phyloP scores from a whole-genome alignment of 2,797 vertebrate species.

The Pagetopsis macropterus region DNA sequence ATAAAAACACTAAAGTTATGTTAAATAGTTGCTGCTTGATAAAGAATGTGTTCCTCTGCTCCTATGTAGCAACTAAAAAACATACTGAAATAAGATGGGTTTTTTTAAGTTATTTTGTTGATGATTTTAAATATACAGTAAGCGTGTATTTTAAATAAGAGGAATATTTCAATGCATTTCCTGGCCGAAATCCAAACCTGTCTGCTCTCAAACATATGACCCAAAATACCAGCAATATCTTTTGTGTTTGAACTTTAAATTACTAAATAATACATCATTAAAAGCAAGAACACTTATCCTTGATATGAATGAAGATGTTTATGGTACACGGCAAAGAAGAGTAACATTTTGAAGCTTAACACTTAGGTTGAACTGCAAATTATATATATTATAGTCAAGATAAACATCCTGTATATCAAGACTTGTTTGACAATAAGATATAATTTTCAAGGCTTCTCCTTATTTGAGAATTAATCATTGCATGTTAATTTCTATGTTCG shows the following conservation, averaged over 20 bases:
- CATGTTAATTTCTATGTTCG: slow-evolving; percentile 33
- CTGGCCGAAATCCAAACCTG: not conserved
- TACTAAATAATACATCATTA: slow-evolving; percentile 14
- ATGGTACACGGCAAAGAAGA: not conserved
- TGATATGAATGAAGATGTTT: slow-evolving; percentile 1
- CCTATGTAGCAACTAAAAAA: not conserved
- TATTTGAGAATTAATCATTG: slow-evolving; percentile 25
- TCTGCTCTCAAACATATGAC: no score
- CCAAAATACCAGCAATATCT: not conserved
- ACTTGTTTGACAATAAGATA: slow-evolving; percentile 19
- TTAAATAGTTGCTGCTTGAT: not conserved
- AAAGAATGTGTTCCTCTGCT: not conserved
- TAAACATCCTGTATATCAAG: slow-evolving; percentile 16
- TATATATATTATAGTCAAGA: slow-evolving; percentile 3
- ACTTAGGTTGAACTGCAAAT: not conserved
- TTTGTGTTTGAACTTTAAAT: slow-evolving; percentile 12
- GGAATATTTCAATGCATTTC: slow-evolving; percentile 4
- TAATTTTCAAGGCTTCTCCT: not conserved
- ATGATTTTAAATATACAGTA: not conserved
- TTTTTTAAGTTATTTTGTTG: no score
- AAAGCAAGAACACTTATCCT: slow-evolving; percentile 9
- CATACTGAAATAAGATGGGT: not conserved
- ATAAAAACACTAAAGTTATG: slow-evolving; percentile 6
- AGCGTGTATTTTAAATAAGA: not conserved
- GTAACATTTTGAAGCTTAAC: not conserved